phyloP scores from a whole-genome alignment of 1,140 invertebrate species.

The Lithobius niger region DNA sequence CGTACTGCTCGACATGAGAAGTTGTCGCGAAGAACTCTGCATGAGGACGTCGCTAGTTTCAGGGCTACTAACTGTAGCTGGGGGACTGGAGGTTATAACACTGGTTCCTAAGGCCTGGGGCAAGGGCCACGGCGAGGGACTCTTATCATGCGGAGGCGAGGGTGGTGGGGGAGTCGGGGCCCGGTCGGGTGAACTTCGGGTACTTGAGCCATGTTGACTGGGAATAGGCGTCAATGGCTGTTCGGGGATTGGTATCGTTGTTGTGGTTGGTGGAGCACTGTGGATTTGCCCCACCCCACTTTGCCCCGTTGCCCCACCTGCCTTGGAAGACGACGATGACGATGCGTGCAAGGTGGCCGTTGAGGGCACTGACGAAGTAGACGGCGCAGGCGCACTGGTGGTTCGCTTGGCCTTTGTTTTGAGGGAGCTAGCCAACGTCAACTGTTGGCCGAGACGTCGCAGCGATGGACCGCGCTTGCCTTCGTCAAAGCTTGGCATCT shows the following conservation, averaged over 20 bases:
- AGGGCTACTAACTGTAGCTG: constrained; percentile 2
- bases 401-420: constrained; percentile 5
- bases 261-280: neutral
- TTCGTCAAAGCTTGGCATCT: constrained; percentile 24
- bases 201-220: constrained; percentile 5
- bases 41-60: neutral
- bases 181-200: neutral
- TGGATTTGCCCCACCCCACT: too few relatives aligned
- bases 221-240: constrained; percentile 8
- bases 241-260: neutral
- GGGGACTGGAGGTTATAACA: neutral
- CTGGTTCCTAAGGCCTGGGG: neutral
- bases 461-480: constrained; percentile 15
- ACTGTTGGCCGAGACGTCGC: constrained; percentile 19
- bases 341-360: neutral
- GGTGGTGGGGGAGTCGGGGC: constrained; percentile 19
- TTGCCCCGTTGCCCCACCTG: constrained; percentile 25
- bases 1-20: neutral
- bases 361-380: neutral
- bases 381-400: constrained; percentile 3
- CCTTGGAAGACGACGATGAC: constrained; percentile 2
- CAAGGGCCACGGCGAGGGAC: neutral
- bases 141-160: neutral
- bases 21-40: constrained; percentile 2
- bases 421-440: constrained; percentile 12